A percentile compares a stretch with the other conserved stretches of the same genome.
phyloP scores from a whole-genome alignment of 2,888 invertebrate species.

The Tetrapedia diversipes region DNA sequence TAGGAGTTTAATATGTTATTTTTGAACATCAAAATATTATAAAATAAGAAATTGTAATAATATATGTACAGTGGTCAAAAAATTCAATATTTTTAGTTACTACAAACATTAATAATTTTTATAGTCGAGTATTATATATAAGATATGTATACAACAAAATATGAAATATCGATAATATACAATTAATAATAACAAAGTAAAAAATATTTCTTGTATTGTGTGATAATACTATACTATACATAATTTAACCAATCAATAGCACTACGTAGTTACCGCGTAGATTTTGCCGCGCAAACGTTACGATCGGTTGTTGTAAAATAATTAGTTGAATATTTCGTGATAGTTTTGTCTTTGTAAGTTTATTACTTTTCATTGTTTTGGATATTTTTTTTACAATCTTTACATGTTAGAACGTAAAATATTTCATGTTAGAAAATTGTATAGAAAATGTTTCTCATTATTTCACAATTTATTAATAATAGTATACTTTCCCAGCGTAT shows the following conservation, averaged over 20 bases:
- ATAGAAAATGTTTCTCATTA: background rate
- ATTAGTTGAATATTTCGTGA: slow-evolving; percentile 65
- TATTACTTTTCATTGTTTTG: background rate
- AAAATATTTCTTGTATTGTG: background rate
- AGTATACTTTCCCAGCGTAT: background rate
- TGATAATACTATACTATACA: slow-evolving; percentile 22
- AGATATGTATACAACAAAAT: background rate
- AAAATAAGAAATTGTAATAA: background rate
- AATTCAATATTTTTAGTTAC: background rate
- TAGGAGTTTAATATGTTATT: background rate
- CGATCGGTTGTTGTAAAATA: slow-evolving; percentile 63
- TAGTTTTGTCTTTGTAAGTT: slow-evolving; percentile 25
- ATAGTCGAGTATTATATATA: background rate
- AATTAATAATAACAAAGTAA: background rate
- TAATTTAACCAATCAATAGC: slow-evolving; percentile 61
- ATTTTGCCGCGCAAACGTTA: slow-evolving; percentile 79
- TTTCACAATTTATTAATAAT: background rate
- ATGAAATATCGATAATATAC: background rate
- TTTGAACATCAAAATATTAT: background rate
- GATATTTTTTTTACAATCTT: background rate
- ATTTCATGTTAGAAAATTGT: background rate
- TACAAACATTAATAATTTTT: background rate
- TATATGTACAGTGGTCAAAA: background rate
- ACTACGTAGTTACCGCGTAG: slow-evolving; percentile 74
- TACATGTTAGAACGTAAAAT: background rate